Evolutionary conservation across 2,113 vertebrate genomes (phyloP).

Genomic region (Engystomops pustulosus): DNA sequence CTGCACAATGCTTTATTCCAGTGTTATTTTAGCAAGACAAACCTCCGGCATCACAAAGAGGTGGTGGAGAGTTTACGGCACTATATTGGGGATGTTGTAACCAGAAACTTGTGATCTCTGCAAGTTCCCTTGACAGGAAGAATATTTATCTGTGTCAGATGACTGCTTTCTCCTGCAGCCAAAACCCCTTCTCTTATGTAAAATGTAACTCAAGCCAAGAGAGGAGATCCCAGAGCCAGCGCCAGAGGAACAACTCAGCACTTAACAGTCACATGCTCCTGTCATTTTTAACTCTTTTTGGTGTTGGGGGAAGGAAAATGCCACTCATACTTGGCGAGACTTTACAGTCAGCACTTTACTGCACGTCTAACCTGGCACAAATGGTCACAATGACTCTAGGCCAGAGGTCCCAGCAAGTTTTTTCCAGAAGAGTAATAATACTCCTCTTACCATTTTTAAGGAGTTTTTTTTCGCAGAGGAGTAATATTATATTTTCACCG

Average conservation of each 20-base stretch:
- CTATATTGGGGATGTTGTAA: slow-evolving; percentile 71
- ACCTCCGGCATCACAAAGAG: slow-evolving; percentile 64
- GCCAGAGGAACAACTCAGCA: slow-evolving; percentile 44
- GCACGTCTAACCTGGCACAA: not conserved
- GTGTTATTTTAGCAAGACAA: not conserved
- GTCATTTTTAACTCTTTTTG: slow-evolving; percentile 20
- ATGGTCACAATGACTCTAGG: too few species aligned
- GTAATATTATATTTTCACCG: too few species aligned
- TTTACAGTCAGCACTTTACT: not conserved
- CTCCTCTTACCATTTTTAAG: too few species aligned
- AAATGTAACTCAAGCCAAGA: slow-evolving; percentile 66
- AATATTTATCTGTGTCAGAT: slow-evolving; percentile 71
- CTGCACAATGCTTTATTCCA: not conserved
- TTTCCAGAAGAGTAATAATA: too few species aligned
- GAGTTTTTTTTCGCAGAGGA: too few species aligned
- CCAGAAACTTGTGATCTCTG: slow-evolving; percentile 73
- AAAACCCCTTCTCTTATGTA: slow-evolving; percentile 67
- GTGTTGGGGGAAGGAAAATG: not conserved
- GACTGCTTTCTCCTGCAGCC: slow-evolving; percentile 63
- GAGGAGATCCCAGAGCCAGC: slow-evolving; percentile 54
- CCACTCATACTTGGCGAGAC: not conserved
- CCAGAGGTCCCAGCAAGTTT: too few species aligned
- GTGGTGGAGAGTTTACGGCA: slow-evolving; percentile 63
- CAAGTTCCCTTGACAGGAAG: slow-evolving; percentile 69
- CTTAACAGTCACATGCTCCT: slow-evolving; percentile 41